phyloP scores from a whole-genome alignment of 2,113 vertebrate genomes.

The Paramormyrops kingsleyae region DNA sequence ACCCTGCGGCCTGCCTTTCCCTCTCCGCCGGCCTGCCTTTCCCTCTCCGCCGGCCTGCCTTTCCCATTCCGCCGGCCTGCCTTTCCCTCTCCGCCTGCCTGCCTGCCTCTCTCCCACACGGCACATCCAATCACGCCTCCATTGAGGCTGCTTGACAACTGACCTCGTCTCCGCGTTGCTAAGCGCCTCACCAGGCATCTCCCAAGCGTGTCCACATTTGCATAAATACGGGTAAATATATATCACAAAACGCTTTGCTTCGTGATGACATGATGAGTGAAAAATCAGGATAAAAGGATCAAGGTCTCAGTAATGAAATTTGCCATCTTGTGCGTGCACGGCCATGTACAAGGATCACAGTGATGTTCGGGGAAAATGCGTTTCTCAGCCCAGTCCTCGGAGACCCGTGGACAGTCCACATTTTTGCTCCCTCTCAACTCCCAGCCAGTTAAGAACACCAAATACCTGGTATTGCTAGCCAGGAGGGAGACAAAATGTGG shows the following conservation, averaged over 20 bases:
- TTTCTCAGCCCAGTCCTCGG: not conserved
- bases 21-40: not conserved
- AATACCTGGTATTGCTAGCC: not conserved
- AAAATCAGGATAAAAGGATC: conserved; percentile 39
- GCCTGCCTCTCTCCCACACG: conserved; percentile 13
- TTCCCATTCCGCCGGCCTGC: conserved; percentile 8
- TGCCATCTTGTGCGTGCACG: not conserved
- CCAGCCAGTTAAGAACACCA: not conserved
- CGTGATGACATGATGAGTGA: conserved; percentile 49
- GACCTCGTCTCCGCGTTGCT: conserved; percentile 61
- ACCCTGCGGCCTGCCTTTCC: conserved; percentile 18
- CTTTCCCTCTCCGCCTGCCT: not conserved
- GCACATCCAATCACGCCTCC: conserved; percentile 42
- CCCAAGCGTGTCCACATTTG: conserved; percentile 48
- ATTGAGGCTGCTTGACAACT: conserved; percentile 54
- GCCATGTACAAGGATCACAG: not conserved
- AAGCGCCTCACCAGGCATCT: conserved; percentile 59
- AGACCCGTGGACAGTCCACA: not conserved
- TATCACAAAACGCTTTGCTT: conserved; percentile 57
- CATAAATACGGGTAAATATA: conserved; percentile 54
- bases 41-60: conserved; percentile 14
- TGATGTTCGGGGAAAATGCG: not conserved
- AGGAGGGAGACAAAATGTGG: not conserved
- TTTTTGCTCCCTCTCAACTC: not conserved
- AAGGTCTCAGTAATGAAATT: conserved; percentile 30